phyloP scores from a whole-genome alignment of 2,797 vertebrate species.

The Ptychadena robeensis region DNA sequence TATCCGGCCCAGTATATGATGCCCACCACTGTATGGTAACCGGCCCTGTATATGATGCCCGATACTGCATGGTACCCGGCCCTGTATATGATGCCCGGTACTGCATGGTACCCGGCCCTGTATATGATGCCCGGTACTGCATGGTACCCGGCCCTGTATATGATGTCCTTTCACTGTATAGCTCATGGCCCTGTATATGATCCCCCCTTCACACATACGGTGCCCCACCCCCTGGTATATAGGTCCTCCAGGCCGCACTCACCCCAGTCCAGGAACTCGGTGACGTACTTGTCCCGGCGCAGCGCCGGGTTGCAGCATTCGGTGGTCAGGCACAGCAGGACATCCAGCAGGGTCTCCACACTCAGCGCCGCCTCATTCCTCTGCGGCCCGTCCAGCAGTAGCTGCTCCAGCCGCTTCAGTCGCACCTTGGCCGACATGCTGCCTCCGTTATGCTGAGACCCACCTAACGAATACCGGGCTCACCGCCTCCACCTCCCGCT shows the following conservation, averaged over 20 bases:
- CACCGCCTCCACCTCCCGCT: slow-evolving; percentile 8
- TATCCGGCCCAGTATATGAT: background rate
- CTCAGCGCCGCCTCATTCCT: slow-evolving; percentile 81
- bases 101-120: no score
- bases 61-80: no score
- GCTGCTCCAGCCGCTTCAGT: slow-evolving; percentile 92
- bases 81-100: no score
- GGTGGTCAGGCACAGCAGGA: slow-evolving; percentile 86
- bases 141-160: background rate
- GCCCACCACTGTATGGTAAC: background rate
- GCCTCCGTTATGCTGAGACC: background rate
- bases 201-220: no score
- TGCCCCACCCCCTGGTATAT: background rate
- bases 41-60: background rate
- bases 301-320: slow-evolving; percentile 87
- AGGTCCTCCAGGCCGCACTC: slow-evolving; percentile 64
- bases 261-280: slow-evolving; percentile 97
- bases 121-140: no score
- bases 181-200: background rate
- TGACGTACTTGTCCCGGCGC: slow-evolving; percentile 90
- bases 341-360: slow-evolving; percentile 92
- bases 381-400: slow-evolving; percentile 86
- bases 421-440: slow-evolving; percentile 91
- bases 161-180: background rate
- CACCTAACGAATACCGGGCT: background rate